These are phyloP conservation scores for Orgyia antiqua DNA, from an alignment of 2,888 invertebrate species.

Conservation along the genomic window DNA sequence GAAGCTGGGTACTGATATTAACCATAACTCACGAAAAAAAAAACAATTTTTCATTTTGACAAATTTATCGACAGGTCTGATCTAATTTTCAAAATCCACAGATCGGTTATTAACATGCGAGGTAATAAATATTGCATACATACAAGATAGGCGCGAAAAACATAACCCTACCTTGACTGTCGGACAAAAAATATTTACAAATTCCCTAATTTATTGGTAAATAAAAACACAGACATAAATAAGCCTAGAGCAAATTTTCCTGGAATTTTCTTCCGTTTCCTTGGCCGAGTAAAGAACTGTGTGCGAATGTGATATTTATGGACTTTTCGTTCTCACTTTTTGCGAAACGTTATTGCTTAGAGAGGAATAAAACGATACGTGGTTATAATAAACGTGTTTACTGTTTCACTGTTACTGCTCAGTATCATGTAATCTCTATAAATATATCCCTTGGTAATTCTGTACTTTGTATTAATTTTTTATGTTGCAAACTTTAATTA, in stretches of 20 bases:
- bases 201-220: too few relatives aligned
- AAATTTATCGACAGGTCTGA: too few relatives aligned
- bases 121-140: too few relatives aligned
- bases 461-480: constrained; percentile 17
- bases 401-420: constrained; percentile 22
- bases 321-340: constrained; percentile 34
- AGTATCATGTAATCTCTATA: constrained; percentile 16
- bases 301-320: constrained; percentile 38
- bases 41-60: too few relatives aligned
- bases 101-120: too few relatives aligned
- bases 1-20: too few relatives aligned
- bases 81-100: too few relatives aligned
- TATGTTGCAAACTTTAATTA: constrained; percentile 3
- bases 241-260: constrained; percentile 23
- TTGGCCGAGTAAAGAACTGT: constrained; percentile 40
- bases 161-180: too few relatives aligned
- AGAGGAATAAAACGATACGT: constrained; percentile 23
- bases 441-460: constrained; percentile 12
- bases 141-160: too few relatives aligned
- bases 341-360: constrained; percentile 31
- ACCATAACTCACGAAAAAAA: too few relatives aligned
- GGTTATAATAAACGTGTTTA: constrained; percentile 26
- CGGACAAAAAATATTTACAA: too few relatives aligned
- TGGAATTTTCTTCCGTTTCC: constrained; percentile 30
- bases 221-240: constrained; percentile 20